Evolutionary conservation across 2,113 vertebrate species (phyloP).

Genomic region (Microtus oregoni): DNA sequence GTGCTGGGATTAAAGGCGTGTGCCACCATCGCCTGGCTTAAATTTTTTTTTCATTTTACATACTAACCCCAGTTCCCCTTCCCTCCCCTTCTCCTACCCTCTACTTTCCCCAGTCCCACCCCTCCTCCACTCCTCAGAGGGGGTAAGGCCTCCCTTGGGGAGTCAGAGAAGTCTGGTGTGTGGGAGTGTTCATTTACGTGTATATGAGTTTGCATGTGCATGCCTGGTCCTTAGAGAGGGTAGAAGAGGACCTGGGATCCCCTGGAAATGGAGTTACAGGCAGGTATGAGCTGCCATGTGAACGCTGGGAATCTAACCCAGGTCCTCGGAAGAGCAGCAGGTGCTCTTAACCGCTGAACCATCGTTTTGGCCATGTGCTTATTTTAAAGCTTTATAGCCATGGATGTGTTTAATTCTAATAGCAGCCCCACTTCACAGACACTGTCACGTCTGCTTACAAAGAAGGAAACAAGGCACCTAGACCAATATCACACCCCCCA

Average conservation of each 20-base stretch:
- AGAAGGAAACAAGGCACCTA: slow-evolving; percentile 4
- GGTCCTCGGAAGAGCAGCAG: background rate
- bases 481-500: background rate
- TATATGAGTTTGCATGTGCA: background rate
- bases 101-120: no score
- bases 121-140: no score
- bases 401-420: slow-evolving; percentile 23
- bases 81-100: no score
- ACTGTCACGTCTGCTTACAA: background rate
- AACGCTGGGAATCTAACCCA: background rate
- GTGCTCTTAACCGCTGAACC: background rate
- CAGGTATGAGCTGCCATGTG: background rate
- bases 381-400: background rate
- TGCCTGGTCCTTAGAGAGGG: background rate
- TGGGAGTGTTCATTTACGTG: no score
- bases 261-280: background rate
- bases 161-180: background rate
- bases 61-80: no score
- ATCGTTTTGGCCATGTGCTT: background rate
- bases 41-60: no score
- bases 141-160: no score
- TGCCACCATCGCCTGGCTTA: no score
- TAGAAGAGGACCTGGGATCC: background rate
- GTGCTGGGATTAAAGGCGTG: no score
- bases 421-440: background rate